A percentile compares a stretch with the other conserved stretches of the same genome.
Evolutionary conservation across 2,888 invertebrate species (phyloP).

Genomic region (Psococerastis gibbosa): DNA sequence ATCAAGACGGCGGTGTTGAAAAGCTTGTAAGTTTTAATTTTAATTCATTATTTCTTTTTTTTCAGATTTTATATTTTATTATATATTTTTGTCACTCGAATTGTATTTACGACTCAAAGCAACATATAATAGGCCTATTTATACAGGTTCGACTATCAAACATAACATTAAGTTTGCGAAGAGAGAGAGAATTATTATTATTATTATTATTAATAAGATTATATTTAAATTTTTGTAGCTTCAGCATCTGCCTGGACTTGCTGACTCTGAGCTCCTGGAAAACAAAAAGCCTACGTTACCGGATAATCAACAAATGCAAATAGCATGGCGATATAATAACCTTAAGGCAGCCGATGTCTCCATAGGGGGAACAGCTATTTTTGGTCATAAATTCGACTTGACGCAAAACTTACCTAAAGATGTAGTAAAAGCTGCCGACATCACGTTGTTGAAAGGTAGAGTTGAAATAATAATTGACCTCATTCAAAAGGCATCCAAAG

Average conservation of each 20-base stretch:
- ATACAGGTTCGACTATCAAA: no score
- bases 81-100: constrained; percentile 9
- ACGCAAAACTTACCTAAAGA: constrained; percentile 47
- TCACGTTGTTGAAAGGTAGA: constrained; percentile 34
- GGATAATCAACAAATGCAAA: no score
- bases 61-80: constrained; percentile 10
- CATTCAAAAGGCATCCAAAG: no score
- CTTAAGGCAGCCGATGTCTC: constrained; percentile 39
- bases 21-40: constrained; percentile 33
- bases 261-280: no score
- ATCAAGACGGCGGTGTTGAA: constrained; percentile 46
- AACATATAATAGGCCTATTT: no score
- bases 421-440: constrained; percentile 35
- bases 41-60: constrained; percentile 5
- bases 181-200: no score
- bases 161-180: no score
- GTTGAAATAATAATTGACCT: constrained; percentile 12
- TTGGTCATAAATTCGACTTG: constrained; percentile 69
- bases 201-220: no score
- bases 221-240: no score
- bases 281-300: no score
- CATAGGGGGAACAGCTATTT: constrained; percentile 31
- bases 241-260: no score
- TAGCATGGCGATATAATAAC: constrained; percentile 80
- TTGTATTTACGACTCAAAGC: no score